Evolutionary conservation across 2,113 vertebrate genomes (phyloP).

Genomic region (Microtus montanus): DNA sequence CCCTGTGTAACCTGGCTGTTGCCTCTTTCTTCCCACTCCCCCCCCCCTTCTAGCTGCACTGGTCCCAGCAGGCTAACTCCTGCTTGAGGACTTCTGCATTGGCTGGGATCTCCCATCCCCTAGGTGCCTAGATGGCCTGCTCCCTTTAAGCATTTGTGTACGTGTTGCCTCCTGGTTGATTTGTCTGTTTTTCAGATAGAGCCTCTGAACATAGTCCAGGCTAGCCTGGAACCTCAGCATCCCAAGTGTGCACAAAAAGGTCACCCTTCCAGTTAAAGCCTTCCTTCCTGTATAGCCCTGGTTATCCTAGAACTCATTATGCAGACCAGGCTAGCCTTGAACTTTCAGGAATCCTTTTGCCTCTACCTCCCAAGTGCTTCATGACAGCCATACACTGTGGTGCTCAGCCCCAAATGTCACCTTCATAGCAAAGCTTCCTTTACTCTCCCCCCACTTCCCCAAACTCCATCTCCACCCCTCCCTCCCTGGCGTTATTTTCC

Average conservation of each 20-base stretch:
- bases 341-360: background rate
- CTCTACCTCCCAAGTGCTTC: background rate
- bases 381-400: background rate
- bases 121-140: background rate
- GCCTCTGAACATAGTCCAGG: background rate
- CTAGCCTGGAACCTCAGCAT: background rate
- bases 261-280: background rate
- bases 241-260: background rate
- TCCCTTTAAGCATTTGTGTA: background rate
- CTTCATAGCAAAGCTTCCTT: constrained; percentile 32
- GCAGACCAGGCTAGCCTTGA: background rate
- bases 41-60: background rate
- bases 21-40: background rate
- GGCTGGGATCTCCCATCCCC: background rate
- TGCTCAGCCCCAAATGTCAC: background rate
- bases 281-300: background rate
- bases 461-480: constrained; percentile 14
- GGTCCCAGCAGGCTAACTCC: background rate
- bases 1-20: background rate
- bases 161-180: background rate
- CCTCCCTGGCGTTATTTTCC: constrained; percentile 58
- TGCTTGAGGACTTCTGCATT: background rate
- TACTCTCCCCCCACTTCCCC: constrained; percentile 7
- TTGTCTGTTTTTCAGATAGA: background rate
- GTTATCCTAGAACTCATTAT: background rate